Conservation (phyloP, 2,888 invertebrate species). For the Xanthostigma xanthostigma region DNA sequence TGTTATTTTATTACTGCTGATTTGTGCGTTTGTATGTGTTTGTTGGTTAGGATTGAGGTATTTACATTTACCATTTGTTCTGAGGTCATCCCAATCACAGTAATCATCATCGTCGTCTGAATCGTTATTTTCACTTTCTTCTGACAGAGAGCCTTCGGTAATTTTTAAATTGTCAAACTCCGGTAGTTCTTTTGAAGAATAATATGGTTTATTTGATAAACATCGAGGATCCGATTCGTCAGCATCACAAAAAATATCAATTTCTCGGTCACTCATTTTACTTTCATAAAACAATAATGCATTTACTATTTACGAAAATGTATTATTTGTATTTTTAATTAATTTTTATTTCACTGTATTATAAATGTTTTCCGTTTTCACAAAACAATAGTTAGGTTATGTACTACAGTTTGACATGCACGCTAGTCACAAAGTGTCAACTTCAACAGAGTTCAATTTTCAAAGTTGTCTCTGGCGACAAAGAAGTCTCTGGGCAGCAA, state of each 20-base stretch:
- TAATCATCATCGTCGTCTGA: neutral
- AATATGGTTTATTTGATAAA: neutral
- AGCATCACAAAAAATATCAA: constrained; percentile 4
- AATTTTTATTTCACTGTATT: neutral
- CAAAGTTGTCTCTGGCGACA: too few species aligned
- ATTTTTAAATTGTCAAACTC: neutral
- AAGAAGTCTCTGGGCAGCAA: too few species aligned
- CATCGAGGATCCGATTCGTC: constrained; percentile 2
- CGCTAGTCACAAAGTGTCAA: too few species aligned
- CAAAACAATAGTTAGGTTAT: too few species aligned
- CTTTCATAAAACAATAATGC: neutral
- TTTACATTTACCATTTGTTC: neutral
- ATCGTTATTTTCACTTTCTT: neutral
- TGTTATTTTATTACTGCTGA: constrained; percentile 40
- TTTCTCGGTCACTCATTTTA: neutral
- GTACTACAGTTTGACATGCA: too few species aligned
- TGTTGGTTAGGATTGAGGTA: too few species aligned
- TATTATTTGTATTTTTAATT: neutral
- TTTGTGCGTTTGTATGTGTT: constrained; percentile 33
- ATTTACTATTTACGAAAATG: neutral
- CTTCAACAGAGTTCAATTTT: too few species aligned
- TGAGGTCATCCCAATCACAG: neutral
- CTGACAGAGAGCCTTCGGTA: neutral
- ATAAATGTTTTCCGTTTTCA: neutral
- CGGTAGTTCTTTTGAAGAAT: neutral